These are phyloP conservation scores for Tromatobia lineatoria DNA, from an alignment of 2,888 invertebrate genomes.

Conservation along the genomic window DNA sequence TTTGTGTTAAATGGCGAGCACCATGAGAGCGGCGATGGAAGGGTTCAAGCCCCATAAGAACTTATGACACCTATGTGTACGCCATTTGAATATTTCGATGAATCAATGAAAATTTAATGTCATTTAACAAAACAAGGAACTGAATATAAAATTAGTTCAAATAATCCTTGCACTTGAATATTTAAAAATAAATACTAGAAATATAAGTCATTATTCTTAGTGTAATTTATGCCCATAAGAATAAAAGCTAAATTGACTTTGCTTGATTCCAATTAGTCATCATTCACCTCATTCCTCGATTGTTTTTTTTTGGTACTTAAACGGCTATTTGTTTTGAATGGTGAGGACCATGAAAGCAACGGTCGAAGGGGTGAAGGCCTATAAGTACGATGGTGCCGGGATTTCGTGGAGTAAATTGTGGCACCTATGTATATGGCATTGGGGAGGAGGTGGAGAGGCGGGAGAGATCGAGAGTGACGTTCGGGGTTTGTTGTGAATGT, in stretches of 20 bases:
- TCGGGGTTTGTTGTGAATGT: conserved; percentile 79
- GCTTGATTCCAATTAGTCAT: conserved; percentile 25
- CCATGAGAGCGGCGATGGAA: too few species aligned
- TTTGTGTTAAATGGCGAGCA: too few species aligned
- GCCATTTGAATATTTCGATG: too few species aligned
- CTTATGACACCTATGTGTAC: too few species aligned
- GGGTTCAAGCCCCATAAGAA: too few species aligned
- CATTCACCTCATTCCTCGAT: background rate
- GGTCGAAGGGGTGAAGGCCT: conserved; percentile 5
- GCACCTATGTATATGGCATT: conserved; percentile 3
- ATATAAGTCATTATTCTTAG: background rate
- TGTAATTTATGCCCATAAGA: background rate
- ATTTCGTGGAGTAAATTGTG: conserved; percentile 47
- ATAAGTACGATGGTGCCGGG: background rate
- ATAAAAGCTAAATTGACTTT: background rate
- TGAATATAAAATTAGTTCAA: too few species aligned
- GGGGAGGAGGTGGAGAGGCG: conserved; percentile 38
- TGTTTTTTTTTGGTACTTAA: conserved; percentile 55
- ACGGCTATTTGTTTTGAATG: conserved; percentile 44
- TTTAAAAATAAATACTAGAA: too few species aligned
- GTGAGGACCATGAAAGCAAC: background rate
- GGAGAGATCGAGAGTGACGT: conserved; percentile 73
- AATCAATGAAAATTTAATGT: too few species aligned
- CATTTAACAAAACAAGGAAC: too few species aligned
- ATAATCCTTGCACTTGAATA: too few species aligned